phyloP scores from a whole-genome alignment of 2,113 vertebrate genomes.

The Argyrosomus japonicus region DNA sequence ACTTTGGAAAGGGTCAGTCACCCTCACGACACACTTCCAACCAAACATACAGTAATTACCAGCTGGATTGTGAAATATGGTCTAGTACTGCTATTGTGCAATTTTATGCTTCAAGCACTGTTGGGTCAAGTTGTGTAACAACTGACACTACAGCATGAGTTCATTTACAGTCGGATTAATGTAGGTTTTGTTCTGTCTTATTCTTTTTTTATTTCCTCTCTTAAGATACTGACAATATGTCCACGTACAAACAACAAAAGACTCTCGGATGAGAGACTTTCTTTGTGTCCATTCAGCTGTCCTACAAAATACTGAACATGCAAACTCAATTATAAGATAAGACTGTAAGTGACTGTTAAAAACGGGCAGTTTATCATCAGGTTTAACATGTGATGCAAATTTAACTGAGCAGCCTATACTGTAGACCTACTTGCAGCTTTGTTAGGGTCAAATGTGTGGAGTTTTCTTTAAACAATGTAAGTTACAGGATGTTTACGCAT shows the following conservation, averaged over 20 bases:
- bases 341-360: not conserved
- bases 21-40: not conserved
- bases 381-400: conserved; percentile 14
- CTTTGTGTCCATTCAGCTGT: not conserved
- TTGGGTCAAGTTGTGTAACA: conserved; percentile 16
- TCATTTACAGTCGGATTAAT: conserved; percentile 17
- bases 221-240: not conserved
- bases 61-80: conserved; percentile 15
- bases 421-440: not conserved
- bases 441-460: too few species aligned
- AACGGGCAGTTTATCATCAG: not conserved
- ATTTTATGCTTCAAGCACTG: conserved; percentile 1
- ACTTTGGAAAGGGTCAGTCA: not conserved
- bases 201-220: not conserved
- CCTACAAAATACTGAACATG: not conserved
- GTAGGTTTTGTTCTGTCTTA: conserved; percentile 18
- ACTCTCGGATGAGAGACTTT: not conserved
- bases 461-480: not conserved
- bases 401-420: not conserved
- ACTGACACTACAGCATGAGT: not conserved
- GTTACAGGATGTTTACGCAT: not conserved
- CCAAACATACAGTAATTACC: conserved; percentile 1
- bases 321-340: not conserved
- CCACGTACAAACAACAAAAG: conserved; percentile 1
- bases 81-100: not conserved